Conservation (phyloP, 2,113 vertebrate species). For the Lepisosteus osseus region DNA sequence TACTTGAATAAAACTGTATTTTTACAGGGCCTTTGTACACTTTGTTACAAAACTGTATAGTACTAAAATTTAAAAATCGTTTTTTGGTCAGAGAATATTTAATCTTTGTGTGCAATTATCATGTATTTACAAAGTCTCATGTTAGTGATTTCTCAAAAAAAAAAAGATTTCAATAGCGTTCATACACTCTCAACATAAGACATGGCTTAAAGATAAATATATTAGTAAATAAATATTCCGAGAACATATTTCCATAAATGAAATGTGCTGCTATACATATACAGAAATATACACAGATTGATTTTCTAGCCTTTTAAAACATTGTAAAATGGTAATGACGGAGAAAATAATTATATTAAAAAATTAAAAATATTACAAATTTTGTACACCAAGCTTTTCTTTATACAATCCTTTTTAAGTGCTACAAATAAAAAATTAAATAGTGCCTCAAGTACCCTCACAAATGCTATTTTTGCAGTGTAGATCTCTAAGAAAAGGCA, state of each 20-base stretch:
- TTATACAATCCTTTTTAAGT: slow-evolving; percentile 83
- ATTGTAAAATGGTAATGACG: slow-evolving; percentile 85
- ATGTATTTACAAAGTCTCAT: slow-evolving; percentile 94
- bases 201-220: slow-evolving; percentile 99
- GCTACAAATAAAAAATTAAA: slow-evolving; percentile 90
- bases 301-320: slow-evolving; percentile 88
- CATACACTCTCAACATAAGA: slow-evolving; percentile 95
- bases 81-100: slow-evolving; percentile 97
- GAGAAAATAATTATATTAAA: slow-evolving; percentile 91
- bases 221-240: slow-evolving; percentile 99
- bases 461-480: slow-evolving; percentile 69
- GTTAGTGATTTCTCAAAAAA: slow-evolving; percentile 88
- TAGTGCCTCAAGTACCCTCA: slow-evolving; percentile 87
- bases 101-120: slow-evolving; percentile 96
- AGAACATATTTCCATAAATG: slow-evolving; percentile 99
- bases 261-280: slow-evolving; percentile 98
- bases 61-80: slow-evolving; percentile 90
- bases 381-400: slow-evolving; percentile 65
- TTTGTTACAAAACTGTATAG: slow-evolving; percentile 98
- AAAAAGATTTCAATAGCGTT: slow-evolving; percentile 80
- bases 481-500: slow-evolving; percentile 67
- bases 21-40: slow-evolving; percentile 95
- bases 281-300: slow-evolving; percentile 92
- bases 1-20: slow-evolving; percentile 97
- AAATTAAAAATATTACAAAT: slow-evolving; percentile 69